phyloP scores from a whole-genome alignment of 2,113 vertebrate species.

The Coryphaenoides rupestris region DNA sequence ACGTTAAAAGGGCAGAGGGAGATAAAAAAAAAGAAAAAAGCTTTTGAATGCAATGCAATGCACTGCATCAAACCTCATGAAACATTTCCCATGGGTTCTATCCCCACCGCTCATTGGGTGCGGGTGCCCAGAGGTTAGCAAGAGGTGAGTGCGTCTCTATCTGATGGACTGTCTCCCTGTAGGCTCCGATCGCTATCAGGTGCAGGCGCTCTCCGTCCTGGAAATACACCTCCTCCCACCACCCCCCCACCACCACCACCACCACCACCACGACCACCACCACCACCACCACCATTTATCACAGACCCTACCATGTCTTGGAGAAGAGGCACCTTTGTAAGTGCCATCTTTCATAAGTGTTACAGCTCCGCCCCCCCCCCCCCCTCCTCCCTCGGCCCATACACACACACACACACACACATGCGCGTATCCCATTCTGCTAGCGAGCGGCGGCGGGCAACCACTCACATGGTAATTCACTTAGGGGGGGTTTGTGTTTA shows the following conservation, averaged over 20 bases:
- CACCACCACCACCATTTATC: too few species aligned
- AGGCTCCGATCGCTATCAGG: conserved; percentile 61
- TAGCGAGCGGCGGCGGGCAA: too few species aligned
- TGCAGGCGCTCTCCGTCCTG: conserved; percentile 54
- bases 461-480: too few species aligned
- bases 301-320: conserved; percentile 64
- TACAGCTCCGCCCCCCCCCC: too few species aligned
- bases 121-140: conserved; percentile 60
- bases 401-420: too few species aligned
- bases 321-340: conserved; percentile 65
- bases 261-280: conserved; percentile 38
- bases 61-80: conserved; percentile 62
- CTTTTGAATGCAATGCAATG: conserved; percentile 28
- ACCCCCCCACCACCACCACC: conserved; percentile 35
- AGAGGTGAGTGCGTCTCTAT: conserved; percentile 65
- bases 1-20: background rate
- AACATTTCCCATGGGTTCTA: conserved; percentile 28
- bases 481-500: too few species aligned
- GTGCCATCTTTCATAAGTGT: conserved; percentile 65
- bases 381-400: too few species aligned
- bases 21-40: conserved; percentile 5
- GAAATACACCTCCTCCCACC: conserved; percentile 48
- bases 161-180: conserved; percentile 40
- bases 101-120: conserved; percentile 20
- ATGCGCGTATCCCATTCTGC: too few species aligned